Evolutionary conservation across 2,113 vertebrate species (phyloP).

Genomic region (Camarhynchus parvulus): DNA sequence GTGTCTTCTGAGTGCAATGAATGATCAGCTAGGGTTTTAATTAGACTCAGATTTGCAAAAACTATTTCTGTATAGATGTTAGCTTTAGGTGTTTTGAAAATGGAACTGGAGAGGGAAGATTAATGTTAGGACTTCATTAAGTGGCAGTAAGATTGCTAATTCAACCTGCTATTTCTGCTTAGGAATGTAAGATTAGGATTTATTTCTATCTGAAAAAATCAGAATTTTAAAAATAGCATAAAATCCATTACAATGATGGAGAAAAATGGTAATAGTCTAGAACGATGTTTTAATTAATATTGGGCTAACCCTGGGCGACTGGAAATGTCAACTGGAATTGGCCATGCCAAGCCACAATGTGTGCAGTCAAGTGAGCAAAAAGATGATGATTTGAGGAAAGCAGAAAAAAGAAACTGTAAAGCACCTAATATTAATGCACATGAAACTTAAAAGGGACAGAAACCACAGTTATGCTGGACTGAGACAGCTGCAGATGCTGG

Average conservation of each 20-base stretch:
- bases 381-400: not conserved
- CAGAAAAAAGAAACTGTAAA: not conserved
- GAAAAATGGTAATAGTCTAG: not conserved
- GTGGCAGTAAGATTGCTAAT: not conserved
- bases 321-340: conserved; percentile 16
- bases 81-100: not conserved
- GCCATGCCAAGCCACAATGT: not conserved
- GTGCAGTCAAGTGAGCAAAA: not conserved
- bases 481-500: not conserved
- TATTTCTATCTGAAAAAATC: not conserved
- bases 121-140: not conserved
- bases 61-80: not conserved
- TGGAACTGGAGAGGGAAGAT: not conserved
- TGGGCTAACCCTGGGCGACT: not conserved
- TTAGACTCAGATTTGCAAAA: not conserved
- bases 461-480: not conserved
- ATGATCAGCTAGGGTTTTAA: not conserved
- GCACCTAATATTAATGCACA: not conserved
- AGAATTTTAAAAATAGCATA: conserved; percentile 12
- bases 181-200: not conserved
- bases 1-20: not conserved
- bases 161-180: not conserved
- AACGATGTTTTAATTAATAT: not conserved
- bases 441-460: not conserved
- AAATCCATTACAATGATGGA: not conserved